A percentile compares a stretch with the other conserved stretches of the same genome.
Evolutionary conservation across 2,888 invertebrate species (phyloP).

Genomic region (Chymomyza fuscimana): DNA sequence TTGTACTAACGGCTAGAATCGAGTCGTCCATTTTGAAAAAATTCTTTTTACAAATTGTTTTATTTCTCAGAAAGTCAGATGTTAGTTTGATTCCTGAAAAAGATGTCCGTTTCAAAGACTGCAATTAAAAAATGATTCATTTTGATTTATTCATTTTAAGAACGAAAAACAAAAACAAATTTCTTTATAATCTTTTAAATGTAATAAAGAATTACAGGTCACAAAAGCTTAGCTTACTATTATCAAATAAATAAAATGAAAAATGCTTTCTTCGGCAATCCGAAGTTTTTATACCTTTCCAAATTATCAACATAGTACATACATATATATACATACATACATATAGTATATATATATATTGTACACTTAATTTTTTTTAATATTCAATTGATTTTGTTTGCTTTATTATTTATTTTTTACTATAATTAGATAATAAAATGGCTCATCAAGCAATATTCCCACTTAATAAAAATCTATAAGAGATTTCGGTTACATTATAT

Average conservation of each 20-base stretch:
- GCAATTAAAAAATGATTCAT: background rate
- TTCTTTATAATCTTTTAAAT: constrained; percentile 44
- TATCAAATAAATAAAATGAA: constrained; percentile 35
- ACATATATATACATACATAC: background rate
- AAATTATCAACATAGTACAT: constrained; percentile 16
- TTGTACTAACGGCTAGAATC: too few relatives aligned
- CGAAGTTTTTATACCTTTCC: constrained; percentile 33
- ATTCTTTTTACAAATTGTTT: too few relatives aligned
- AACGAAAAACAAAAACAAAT: constrained; percentile 39
- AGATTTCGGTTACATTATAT: background rate
- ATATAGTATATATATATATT: constrained; percentile 9
- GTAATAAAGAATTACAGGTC: constrained; percentile 46
- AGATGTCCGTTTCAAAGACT: background rate
- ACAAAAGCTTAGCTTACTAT: constrained; percentile 46
- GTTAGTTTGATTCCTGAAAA: too few relatives aligned
- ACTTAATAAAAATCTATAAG: background rate
- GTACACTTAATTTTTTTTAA: background rate
- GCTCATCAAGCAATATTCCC: background rate
- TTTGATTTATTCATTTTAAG: constrained; percentile 27
- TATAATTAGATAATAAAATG: background rate
- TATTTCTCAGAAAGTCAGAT: too few relatives aligned
- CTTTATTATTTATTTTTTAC: background rate
- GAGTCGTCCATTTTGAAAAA: too few relatives aligned
- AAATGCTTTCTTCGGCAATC: constrained; percentile 41
- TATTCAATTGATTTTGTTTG: background rate